These are phyloP conservation scores for Leiothrix lutea DNA, from an alignment of 2,113 vertebrate species.

Conservation along the genomic window DNA sequence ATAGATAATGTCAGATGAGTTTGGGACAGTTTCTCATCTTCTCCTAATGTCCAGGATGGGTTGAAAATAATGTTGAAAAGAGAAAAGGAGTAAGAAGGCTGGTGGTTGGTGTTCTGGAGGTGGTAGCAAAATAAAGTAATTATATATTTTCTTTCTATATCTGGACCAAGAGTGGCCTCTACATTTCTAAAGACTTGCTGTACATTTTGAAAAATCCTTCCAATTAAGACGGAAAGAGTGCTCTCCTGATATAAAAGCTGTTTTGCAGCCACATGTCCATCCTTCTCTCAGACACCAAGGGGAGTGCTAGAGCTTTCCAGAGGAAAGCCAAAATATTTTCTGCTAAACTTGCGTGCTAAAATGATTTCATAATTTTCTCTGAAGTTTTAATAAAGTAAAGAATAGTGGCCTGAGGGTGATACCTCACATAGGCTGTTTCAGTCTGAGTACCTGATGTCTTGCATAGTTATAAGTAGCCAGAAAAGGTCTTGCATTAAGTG, in stretches of 20 bases:
- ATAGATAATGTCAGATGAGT: background rate
- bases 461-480: background rate
- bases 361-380: background rate
- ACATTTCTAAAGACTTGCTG: background rate
- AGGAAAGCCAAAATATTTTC: background rate
- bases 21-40: background rate
- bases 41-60: background rate
- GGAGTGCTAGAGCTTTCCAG: conserved; percentile 43
- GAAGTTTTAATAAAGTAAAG: background rate
- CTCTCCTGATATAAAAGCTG: background rate
- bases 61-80: background rate
- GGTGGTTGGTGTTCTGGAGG: background rate
- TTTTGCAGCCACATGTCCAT: background rate
- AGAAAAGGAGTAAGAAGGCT: background rate
- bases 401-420: background rate
- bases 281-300: conserved; percentile 19
- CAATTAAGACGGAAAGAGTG: background rate
- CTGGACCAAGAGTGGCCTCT: background rate
- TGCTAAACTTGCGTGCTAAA: background rate
- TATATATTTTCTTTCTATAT: background rate
- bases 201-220: background rate
- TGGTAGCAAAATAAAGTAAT: background rate
- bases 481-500: background rate
- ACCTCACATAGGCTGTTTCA: background rate
- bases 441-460: background rate